A percentile compares a stretch with the other conserved stretches of the same genome.
Evolutionary conservation across 2,113 vertebrate genomes (phyloP).

Genomic region (Australoheros scitulus): DNA sequence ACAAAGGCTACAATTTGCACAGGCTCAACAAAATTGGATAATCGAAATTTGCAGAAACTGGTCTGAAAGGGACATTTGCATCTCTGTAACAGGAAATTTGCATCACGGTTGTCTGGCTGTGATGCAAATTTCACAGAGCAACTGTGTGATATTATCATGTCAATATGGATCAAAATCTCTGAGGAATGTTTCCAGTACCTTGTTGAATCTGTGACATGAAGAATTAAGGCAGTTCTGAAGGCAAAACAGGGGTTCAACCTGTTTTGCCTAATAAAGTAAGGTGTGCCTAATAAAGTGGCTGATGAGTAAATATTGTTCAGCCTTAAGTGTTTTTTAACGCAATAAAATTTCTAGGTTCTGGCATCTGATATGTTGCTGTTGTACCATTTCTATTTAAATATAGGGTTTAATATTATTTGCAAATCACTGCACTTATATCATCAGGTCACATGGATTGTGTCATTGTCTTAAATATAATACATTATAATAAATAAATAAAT

Average conservation of each 20-base stretch:
- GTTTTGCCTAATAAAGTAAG: not conserved
- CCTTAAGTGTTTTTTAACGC: too few species aligned
- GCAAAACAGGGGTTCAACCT: not conserved
- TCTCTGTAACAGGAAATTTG: not conserved
- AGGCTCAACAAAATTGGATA: not conserved
- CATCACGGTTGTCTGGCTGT: not conserved
- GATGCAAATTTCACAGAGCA: not conserved
- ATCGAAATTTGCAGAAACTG: not conserved
- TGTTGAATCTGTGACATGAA: not conserved
- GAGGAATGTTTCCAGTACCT: not conserved
- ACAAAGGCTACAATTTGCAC: not conserved
- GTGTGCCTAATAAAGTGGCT: not conserved
- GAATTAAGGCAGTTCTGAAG: not conserved
- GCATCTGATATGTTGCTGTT: too few species aligned
- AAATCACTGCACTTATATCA: not conserved
- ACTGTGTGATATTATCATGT: not conserved
- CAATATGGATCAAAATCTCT: not conserved
- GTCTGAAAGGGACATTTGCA: not conserved
- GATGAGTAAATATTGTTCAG: fast-evolving
- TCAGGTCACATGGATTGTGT: not conserved
- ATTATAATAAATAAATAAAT: not conserved
- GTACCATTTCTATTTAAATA: not conserved
- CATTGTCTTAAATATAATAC: not conserved
- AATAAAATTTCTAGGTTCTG: too few species aligned
- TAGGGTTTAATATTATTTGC: not conserved